These are phyloP conservation scores for Cyphomyrus discorhynchus DNA, from an alignment of 2,113 vertebrate genomes.

Conservation along the genomic window DNA sequence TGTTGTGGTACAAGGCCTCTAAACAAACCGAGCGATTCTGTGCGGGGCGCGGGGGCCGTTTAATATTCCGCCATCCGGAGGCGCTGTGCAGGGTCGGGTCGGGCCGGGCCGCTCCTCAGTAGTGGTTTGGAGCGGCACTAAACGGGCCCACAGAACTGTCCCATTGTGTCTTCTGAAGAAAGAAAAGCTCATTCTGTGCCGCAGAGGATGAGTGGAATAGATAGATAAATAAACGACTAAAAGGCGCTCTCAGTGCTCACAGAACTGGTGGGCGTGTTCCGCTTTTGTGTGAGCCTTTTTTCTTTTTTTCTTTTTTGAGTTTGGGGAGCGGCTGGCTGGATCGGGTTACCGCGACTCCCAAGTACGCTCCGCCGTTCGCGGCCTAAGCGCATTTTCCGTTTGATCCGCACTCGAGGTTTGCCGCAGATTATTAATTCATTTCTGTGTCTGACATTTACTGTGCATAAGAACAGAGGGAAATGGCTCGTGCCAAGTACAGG, in stretches of 20 bases:
- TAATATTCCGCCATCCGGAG: neutral
- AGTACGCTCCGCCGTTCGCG: neutral
- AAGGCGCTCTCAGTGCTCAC: neutral
- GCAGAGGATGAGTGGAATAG: neutral
- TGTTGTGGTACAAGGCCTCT: neutral
- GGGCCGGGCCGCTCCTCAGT: neutral
- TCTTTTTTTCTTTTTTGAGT: neutral
- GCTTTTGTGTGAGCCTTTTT: neutral
- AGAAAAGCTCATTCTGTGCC: slow-evolving; percentile 5
- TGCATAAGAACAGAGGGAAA: neutral
- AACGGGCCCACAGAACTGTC: neutral
- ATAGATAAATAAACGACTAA: neutral
- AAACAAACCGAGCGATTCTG: neutral
- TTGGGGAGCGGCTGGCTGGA: neutral
- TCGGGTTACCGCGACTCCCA: neutral
- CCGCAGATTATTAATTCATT: neutral
- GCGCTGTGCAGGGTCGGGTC: neutral
- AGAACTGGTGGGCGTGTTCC: neutral
- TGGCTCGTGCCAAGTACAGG: neutral
- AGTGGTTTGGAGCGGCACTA: neutral
- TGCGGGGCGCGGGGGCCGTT: neutral
- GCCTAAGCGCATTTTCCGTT: neutral
- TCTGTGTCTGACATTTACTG: neutral
- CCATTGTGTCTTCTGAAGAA: neutral
- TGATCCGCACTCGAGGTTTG: neutral